phyloP scores from a whole-genome alignment of 2,888 invertebrate genomes.

The Microctonus hyperodae region DNA sequence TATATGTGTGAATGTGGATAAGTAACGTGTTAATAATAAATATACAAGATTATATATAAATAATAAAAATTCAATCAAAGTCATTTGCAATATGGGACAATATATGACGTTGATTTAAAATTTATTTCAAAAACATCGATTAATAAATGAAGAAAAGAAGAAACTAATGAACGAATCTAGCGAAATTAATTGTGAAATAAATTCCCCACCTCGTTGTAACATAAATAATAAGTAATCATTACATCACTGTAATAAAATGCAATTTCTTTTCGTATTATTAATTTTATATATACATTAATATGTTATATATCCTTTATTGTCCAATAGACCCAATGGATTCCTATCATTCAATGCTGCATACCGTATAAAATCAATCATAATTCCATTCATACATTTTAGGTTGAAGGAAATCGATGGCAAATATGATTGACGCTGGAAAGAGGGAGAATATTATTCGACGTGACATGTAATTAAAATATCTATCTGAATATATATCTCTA shows the following conservation, averaged over 20 bases:
- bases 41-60: not conserved
- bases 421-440: not conserved
- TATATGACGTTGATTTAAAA: not conserved
- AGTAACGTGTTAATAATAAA: not conserved
- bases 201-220: constrained; percentile 8
- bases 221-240: constrained; percentile 38
- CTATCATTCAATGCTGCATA: not conserved
- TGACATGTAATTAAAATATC: constrained; percentile 22
- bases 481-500: not conserved
- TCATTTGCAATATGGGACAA: not conserved
- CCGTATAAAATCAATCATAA: constrained; percentile 1
- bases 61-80: not conserved
- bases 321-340: not conserved
- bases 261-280: constrained; percentile 39
- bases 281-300: too few relatives aligned
- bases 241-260: constrained; percentile 56
- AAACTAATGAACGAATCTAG: not conserved
- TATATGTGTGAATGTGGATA: not conserved
- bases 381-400: not conserved
- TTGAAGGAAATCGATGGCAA: not conserved
- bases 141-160: not conserved
- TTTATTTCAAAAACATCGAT: not conserved
- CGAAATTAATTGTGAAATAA: not conserved
- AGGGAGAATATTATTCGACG: not conserved
- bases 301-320: not conserved